Conservation (phyloP, 1,140 invertebrate genomes). For the Aporrectodea caliginosa region DNA sequence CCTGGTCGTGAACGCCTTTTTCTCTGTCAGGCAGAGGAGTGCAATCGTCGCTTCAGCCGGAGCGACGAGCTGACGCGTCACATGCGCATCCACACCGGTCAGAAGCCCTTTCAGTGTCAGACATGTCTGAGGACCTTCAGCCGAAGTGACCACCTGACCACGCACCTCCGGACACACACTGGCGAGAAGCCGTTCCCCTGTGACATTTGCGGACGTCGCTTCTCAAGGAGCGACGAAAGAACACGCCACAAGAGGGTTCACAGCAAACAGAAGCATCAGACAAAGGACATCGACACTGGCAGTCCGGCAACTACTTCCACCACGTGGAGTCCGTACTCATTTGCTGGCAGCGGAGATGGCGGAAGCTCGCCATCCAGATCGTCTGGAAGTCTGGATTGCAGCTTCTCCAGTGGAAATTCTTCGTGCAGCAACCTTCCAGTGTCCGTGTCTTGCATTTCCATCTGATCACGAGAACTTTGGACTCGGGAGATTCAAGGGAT, state of each 20-base stretch:
- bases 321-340: no score
- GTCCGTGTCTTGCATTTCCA: no score
- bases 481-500: no score
- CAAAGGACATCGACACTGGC: no score
- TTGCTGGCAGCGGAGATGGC: no score
- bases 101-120: conserved; percentile 96
- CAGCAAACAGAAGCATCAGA: conserved; percentile 63
- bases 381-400: no score
- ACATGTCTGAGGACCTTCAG: conserved; percentile 98
- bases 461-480: no score
- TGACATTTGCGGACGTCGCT: conserved; percentile 94
- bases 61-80: conserved; percentile 97
- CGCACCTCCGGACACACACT: no score
- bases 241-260: conserved; percentile 98
- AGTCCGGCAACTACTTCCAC: no score
- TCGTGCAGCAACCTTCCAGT: no score
- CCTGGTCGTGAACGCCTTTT: conserved; percentile 96
- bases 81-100: conserved; percentile 97
- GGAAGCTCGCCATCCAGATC: no score
- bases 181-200: conserved; percentile 98
- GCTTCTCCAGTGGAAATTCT: no score
- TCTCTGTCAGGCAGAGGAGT: conserved; percentile 95
- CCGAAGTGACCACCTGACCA: conserved; percentile 65
- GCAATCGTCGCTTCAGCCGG: conserved; percentile 91
- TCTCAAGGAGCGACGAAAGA: conserved; percentile 97